Percentiles rank a stretch among this genome's conserved stretches.
phyloP scores from a whole-genome alignment of 1,140 invertebrate genomes.

The Anadara kagoshimensis region DNA sequence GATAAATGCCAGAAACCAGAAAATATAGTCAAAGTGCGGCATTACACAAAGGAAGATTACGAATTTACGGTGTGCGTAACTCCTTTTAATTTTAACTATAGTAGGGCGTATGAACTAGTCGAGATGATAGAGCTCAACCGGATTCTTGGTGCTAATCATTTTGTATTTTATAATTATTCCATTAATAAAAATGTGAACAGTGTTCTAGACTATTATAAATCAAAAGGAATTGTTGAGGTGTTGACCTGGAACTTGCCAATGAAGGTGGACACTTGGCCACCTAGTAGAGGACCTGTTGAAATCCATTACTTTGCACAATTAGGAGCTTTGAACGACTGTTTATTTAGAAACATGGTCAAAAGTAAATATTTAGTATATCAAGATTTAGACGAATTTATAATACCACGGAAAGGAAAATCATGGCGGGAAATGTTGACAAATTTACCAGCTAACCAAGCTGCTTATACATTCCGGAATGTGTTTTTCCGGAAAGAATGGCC shows the following conservation, averaged over 20 bases:
- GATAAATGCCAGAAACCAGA: constrained; percentile 18
- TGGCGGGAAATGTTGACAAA: constrained; percentile 32
- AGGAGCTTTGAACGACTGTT: constrained; percentile 48
- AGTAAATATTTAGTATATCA: constrained; percentile 38
- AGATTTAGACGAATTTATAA: constrained; percentile 50
- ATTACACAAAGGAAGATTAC: constrained; percentile 9
- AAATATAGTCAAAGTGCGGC: constrained; percentile 19
- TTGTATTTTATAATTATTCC: constrained; percentile 94
- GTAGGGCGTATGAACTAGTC: constrained; percentile 83
- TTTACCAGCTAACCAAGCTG: constrained; percentile 6
- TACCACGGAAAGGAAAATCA: constrained; percentile 32
- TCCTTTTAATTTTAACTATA: constrained; percentile 92
- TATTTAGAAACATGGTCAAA: constrained; percentile 36
- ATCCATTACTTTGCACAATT: constrained; percentile 52
- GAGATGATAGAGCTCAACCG: constrained; percentile 94
- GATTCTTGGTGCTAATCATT: constrained; percentile 88
- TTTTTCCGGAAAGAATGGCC: constrained; percentile 49
- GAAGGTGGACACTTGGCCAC: constrained; percentile 39
- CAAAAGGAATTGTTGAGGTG: constrained; percentile 80
- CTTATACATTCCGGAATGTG: constrained; percentile 39
- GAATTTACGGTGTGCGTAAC: constrained; percentile 86
- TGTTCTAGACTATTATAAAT: constrained; percentile 83
- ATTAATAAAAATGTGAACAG: constrained; percentile 81
- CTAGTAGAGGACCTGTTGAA: constrained; percentile 26
- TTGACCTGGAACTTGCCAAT: constrained; percentile 84